Evolutionary conservation across 2,113 vertebrate species (phyloP), one percentile per base, ranked within the genome.

Genomic region (Tiliqua scincoides): DNA sequence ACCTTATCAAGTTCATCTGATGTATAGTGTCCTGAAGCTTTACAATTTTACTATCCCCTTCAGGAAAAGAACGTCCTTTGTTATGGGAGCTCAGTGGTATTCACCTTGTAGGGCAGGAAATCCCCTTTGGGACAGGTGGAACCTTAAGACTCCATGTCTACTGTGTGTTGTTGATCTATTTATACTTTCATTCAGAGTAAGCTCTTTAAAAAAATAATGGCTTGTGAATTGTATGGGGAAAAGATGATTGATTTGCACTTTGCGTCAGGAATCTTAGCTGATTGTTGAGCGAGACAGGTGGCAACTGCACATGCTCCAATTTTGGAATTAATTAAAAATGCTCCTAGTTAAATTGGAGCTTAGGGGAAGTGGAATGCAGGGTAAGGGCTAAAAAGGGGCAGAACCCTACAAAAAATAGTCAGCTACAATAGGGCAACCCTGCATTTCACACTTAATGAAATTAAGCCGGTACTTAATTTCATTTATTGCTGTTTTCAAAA

Each of bases 1-100:
- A 85, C 32, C 78, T 84, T 91, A 92, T 90, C 68, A 21, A 79
- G 0, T 32, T 88, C 52, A 82, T 4, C 15, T 87, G 37, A 3
- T 59, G 15, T 37, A 6, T 78, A 17, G 0, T 54, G 1, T 1
- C 21, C 0, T 1, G 1, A 81, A 7, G 65, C 78, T 88, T 90
- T 75, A 0, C 7, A 67, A 65, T 73, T 37, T 65, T 7, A 14
- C 23, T n/a, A 77, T 32, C 0, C 21, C 12, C 1, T 30, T 52
- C 72, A 67, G 57, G 8, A 91, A 85, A 89, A 83, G 2, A 37
- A 89, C 85, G 0, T 75, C 2, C 5, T 37, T 85, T 75, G 74
- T 74, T 79, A 75, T 73, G 84, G 32, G 8, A 71, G 0, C 30
- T 79, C 9, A 65, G 2, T 77, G 18, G 1, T 90, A 30, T 78